Base-by-base conservation (phyloP, 2,113 vertebrate genomes). In the Fregata magnificens region DNA sequence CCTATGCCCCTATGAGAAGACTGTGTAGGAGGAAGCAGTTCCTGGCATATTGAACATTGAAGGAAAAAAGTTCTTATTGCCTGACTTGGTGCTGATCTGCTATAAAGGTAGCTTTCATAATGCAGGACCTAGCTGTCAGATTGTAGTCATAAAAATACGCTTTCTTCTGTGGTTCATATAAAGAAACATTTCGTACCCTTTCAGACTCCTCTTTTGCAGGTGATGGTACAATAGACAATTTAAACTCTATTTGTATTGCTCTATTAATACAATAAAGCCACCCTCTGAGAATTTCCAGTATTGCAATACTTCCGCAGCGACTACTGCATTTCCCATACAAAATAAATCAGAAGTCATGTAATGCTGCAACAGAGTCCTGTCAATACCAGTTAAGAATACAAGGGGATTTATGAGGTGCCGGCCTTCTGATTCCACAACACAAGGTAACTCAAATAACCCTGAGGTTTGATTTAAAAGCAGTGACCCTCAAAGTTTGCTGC, bases 401-500 rank as follows among this genome's bases (percentile, higher is more conserved):
- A 38, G 28, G 10, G 31, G 52, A 96, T 97, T 97, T 96, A 97
- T 95, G 88, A 93, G 81, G 82, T 96, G 92, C 42, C 10, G 1
- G 44, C 53, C 77, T 89, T 89, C 61, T 85, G 69, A 91, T 96
- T 84, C 65, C 1, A 4, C 47, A 76, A 84, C 22, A 56, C 56
- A 86, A 95, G 36, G 56, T 82, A 95, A 80, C 31, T 65, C 63
- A 79, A 94, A 90, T 92, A 94, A 93, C 52, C n/a, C 40, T 29
- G 28, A 93, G n/a, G 61, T 89, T 92, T 95, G 88, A 94, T 96
- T 97, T 96, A 91, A 86, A 95, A 78, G 72, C 94, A 86, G 77
- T 95, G 91, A 97, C 83, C 81, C 86, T 78, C 29, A 2, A 94
- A 96, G 52, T 94, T 84, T 95, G 58, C 56, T 79, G 58, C 89